phyloP scores from a whole-genome alignment of 64 coral and sea anemone genomes.

The Acropora yongei region DNA sequence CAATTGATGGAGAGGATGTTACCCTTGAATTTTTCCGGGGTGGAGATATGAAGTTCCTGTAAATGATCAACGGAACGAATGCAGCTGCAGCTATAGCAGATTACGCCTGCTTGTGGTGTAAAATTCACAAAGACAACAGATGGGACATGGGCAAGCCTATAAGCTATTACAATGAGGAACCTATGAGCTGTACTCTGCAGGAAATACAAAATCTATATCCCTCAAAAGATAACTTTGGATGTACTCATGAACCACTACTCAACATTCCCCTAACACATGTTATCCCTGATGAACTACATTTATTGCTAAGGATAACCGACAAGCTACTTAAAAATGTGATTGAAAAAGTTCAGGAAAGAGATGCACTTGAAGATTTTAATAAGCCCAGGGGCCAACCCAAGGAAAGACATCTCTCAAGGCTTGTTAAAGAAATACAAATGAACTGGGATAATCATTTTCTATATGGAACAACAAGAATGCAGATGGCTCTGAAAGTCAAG shows the following conservation, averaged over 20 bases:
- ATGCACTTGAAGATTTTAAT: not conserved
- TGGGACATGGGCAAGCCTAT: not conserved
- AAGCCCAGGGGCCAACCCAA: not conserved
- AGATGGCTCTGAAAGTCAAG: no score
- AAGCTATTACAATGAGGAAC: constrained; percentile 9
- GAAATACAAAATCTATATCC: not conserved
- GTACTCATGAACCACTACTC: not conserved
- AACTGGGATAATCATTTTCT: no score
- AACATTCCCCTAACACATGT: not conserved
- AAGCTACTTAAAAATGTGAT: not conserved
- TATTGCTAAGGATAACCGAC: not conserved
- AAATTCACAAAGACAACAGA: constrained; percentile 17
- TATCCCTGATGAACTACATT: not conserved
- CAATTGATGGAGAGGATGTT: constrained; percentile 10
- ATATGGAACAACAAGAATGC: no score
- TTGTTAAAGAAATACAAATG: not conserved
- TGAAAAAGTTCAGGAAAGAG: not conserved
- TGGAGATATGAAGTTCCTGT: constrained; percentile 40
- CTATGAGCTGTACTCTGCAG: no score
- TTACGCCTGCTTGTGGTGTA: constrained; percentile 35
- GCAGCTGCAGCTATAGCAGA: not conserved
- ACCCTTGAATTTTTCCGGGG: constrained; percentile 13
- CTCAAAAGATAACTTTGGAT: no score
- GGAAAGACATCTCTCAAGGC: not conserved
- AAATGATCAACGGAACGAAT: constrained; percentile 4